These are phyloP conservation scores for Porites divaricata DNA, from an alignment of 92 coral and sea anemone genomes.

Conservation along the genomic window DNA sequence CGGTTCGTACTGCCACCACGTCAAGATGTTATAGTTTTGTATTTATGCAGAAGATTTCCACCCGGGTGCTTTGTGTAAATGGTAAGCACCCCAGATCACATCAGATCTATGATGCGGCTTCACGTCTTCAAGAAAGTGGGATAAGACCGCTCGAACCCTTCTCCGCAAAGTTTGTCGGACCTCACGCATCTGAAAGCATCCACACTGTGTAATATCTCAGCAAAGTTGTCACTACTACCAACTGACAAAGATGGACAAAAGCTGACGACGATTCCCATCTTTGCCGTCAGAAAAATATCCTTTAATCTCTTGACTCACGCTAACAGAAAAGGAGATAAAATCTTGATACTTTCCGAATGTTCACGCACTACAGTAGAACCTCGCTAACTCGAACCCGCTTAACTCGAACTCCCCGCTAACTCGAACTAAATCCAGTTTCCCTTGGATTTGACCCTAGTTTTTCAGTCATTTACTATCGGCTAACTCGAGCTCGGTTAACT, in stretches of 20 bases:
- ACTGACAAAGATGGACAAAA: background rate
- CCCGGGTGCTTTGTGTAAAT: too few relatives aligned
- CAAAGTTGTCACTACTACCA: constrained; percentile 1
- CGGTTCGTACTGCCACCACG: too few relatives aligned
- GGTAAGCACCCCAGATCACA: too few relatives aligned
- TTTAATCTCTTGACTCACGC: constrained; percentile 1
- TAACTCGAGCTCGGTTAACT: too few relatives aligned
- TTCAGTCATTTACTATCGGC: too few relatives aligned
- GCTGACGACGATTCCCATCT: background rate
- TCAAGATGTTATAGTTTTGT: too few relatives aligned
- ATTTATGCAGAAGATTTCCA: too few relatives aligned
- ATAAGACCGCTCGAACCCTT: background rate
- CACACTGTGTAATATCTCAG: background rate
- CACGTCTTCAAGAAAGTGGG: background rate
- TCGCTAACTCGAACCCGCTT: too few relatives aligned
- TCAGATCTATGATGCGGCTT: background rate
- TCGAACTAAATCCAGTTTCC: too few relatives aligned
- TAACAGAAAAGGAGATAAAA: constrained; percentile 25
- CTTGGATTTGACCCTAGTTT: too few relatives aligned
- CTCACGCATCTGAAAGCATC: constrained; percentile 1
- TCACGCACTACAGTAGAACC: too few relatives aligned
- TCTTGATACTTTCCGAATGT: background rate
- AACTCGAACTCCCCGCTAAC: too few relatives aligned
- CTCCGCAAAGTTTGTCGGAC: background rate
- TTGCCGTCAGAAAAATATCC: background rate